Base-by-base conservation (phyloP, 2,888 invertebrate genomes). In the Willowsia nigromaculata region DNA sequence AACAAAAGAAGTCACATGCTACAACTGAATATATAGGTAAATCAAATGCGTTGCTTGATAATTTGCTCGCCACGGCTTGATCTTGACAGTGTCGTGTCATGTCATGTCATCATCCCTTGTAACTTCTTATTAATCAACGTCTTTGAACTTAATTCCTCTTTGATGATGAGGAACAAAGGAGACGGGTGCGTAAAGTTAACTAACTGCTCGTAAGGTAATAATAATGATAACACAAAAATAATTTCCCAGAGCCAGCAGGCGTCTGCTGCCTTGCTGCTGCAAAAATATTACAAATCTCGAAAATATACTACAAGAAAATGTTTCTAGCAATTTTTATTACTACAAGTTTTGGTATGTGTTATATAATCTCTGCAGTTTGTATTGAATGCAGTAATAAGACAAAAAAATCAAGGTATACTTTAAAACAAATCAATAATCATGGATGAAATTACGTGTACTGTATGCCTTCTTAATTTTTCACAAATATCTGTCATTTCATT, bases 11-110 rank as follows among this genome's bases (percentile, higher is more conserved):
- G 30, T 30, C 5, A 53, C 6, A 7, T 18, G 56, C 18, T 53
- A 53, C 53, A 53, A 9, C 11, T 11, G 13, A 1, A 27, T 25
- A 27, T 15, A 25, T 25, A 27, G 33, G 65, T 18, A 1, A n/a
- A 18, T n/a, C n/a, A n/a, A n/a, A n/a, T n/a, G 7, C 2, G 50
- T 50, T n/a, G 18, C 18, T 50, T 27, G 11, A 43, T 47, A 25
- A 43, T 47, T 76, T 47, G 27, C 56, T 74, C 13, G 53, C 18
- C 40, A 11, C 50, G 27, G 40, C 65, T 68, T 86, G 80, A 80
- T 86, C 86, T 80, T 80, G 80, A 78, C 80, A 86, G 68, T 68
- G 80, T 68, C 86, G 76, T 78, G 78, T 81, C 81, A 81, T 47
- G 85, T 27, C 47, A 76, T 85, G 84, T 78, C 78, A 78, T 56